Evolutionary conservation across 2,888 invertebrate species (phyloP).

Genomic region (Artemia sinica): DNA sequence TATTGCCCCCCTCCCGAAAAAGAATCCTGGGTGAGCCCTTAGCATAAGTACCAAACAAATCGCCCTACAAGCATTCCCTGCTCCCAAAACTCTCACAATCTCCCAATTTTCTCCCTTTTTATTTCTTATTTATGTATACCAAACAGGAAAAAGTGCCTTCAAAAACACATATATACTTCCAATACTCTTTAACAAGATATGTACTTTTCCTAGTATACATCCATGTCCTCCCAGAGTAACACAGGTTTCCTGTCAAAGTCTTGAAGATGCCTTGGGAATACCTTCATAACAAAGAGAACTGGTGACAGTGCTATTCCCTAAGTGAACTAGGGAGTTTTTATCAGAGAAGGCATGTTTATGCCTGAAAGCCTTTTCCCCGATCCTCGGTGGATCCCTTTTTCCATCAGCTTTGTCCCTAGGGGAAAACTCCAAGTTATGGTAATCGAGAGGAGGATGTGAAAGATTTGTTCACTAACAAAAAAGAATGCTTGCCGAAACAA

Average conservation of each 20-base stretch:
- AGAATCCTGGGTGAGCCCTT: too few species aligned
- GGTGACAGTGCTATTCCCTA: conserved; percentile 7
- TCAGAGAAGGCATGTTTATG: conserved; percentile 11
- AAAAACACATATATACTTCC: too few species aligned
- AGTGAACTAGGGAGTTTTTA: conserved; percentile 7
- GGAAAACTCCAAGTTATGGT: conserved; percentile 2
- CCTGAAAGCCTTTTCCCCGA: neutral
- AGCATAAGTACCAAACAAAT: too few species aligned
- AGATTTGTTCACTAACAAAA: conserved; percentile 8
- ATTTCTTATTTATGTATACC: too few species aligned
- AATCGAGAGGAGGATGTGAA: conserved; percentile 10
- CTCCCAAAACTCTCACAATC: too few species aligned
- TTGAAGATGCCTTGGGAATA: too few species aligned
- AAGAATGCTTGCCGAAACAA: neutral
- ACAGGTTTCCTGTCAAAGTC: neutral
- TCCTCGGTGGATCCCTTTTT: neutral
- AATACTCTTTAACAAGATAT: too few species aligned
- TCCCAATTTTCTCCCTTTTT: too few species aligned
- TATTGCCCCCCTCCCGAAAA: too few species aligned
- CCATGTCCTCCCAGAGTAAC: neutral
- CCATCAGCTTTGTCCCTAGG: neutral
- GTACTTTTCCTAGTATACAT: too few species aligned
- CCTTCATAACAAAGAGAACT: neutral
- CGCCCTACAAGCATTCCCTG: too few species aligned
- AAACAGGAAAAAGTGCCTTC: too few species aligned